Base-by-base conservation (phyloP, 2,113 vertebrate genomes). In the Mormyrus iriodes region DNA sequence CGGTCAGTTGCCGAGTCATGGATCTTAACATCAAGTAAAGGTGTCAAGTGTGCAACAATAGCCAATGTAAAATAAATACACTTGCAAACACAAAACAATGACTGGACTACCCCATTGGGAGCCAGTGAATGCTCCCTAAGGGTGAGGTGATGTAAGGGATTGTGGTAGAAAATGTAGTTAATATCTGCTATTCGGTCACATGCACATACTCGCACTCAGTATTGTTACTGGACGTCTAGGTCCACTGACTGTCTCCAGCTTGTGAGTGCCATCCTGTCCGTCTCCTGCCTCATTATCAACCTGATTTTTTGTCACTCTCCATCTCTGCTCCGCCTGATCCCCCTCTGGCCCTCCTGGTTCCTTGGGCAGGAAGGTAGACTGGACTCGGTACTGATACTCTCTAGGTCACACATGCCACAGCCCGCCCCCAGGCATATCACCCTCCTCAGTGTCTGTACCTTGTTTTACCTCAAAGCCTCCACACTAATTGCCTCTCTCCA, bases 381-480 rank as follows among this genome's bases (percentile, higher is more conserved):
- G 35, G 85, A 39, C 90, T 65, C 85, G 92, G 88, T 48, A 44
- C 90, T 93, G 73, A 8, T 79, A 90, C 91, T 92, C 90, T n/a
- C 86, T 90, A 89, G 49, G 10, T 44, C 90, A 39, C 27, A 44
- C 88, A 88, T 79, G 52, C n/a, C 90, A 12, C 10, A 76, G 51
- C 48, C 55, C 42, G 17, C 79, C 24, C 31, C 61, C 35, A 39
- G 89, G 89, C 92, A 90, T 86, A 88, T 76, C 89, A 90, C 92
- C 91, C 44, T 93, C 94, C 94, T 94, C 93, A 91, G 92, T 95
- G 92, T 93, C 94, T 95, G 93, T 90, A 93, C 96, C 95, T 92
- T 85, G 13, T 94, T 95, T 95, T 95, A 93, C 96, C 96, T 94
- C 93, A 52, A 88, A 91, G 93, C 94, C 93, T 92, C 89, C 90